These are phyloP conservation scores for Cairina moschata DNA, from an alignment of 2,113 vertebrate genomes.

Conservation along the genomic window DNA sequence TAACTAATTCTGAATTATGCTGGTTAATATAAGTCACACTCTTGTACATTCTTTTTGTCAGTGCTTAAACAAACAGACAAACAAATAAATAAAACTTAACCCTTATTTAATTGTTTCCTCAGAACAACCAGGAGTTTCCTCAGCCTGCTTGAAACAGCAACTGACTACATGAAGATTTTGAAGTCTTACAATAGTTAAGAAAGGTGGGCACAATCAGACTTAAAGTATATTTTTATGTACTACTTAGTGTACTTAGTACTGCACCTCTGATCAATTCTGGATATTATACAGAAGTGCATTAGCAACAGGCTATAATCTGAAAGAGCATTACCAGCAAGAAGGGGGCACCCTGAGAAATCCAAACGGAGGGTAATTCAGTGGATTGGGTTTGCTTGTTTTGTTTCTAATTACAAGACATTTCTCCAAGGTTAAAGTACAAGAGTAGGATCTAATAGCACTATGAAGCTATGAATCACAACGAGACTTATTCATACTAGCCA, in stretches of 20 bases:
- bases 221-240: neutral
- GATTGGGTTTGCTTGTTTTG: neutral
- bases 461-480: neutral
- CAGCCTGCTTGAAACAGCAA: neutral
- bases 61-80: neutral
- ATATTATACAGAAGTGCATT: neutral
- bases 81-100: neutral
- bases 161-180: neutral
- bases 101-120: neutral
- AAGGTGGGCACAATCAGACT: accelerated
- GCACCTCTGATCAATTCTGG: neutral
- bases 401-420: neutral
- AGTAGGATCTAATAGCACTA: neutral
- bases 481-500: neutral
- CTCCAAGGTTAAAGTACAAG: neutral
- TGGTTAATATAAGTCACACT: neutral
- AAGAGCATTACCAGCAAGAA: neutral
- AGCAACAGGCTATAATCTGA: neutral
- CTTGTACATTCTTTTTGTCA: neutral
- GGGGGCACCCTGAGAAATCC: accelerated
- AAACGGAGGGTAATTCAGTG: neutral
- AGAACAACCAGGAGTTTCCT: neutral
- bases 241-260: neutral
- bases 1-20: neutral
- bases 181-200: neutral